Conservation (phyloP, 2,113 vertebrate species). For the Camelus dromedarius region DNA sequence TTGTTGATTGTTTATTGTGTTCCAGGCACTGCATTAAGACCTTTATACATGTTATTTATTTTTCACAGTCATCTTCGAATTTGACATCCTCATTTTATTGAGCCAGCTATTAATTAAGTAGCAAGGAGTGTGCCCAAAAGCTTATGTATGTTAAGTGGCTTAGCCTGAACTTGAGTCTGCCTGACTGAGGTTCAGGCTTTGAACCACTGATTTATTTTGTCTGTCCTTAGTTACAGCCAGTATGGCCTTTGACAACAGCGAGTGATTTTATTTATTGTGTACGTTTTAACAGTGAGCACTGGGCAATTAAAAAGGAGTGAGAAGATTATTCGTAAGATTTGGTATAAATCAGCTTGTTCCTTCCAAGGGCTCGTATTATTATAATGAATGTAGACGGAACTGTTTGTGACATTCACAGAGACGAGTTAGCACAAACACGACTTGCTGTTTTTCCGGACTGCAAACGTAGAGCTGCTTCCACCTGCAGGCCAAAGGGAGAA, state of each 20-base stretch:
- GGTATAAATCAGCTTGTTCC: background rate
- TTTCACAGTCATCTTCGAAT: background rate
- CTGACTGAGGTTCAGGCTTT: background rate
- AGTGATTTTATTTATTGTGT: conserved; percentile 27
- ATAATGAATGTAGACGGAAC: background rate
- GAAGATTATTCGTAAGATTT: background rate
- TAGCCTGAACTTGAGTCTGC: background rate
- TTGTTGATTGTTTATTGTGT: background rate
- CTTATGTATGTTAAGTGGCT: conserved; percentile 41
- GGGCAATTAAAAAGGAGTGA: background rate
- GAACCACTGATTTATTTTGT: conserved; percentile 43
- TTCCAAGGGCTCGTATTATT: background rate
- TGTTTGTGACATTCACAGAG: background rate
- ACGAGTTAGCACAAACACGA: background rate
- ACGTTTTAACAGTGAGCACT: background rate
- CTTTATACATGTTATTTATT: conserved; percentile 6
- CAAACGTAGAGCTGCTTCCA: conserved; percentile 80
- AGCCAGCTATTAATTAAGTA: background rate
- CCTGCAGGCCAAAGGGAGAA: conserved; percentile 81
- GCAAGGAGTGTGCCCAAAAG: background rate
- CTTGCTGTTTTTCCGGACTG: background rate
- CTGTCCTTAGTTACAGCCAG: background rate
- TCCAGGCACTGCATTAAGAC: background rate
- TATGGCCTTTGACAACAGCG: background rate
- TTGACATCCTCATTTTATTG: conserved; percentile 39